Conservation (phyloP, 2,888 invertebrate species). For the Therioaphis trifolii region DNA sequence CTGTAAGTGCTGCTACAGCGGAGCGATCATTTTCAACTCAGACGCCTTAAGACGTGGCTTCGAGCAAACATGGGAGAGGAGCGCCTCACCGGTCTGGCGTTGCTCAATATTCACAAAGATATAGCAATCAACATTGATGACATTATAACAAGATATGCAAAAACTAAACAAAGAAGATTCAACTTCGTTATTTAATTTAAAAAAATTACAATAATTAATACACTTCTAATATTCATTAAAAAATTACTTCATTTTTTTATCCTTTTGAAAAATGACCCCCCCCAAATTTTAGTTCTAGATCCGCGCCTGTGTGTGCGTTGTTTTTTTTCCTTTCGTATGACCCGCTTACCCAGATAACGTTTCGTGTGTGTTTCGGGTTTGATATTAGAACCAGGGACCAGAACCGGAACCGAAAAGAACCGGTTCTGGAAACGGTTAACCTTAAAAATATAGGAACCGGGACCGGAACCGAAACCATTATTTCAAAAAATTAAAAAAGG, state of each 20-base stretch:
- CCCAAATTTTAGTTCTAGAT: not conserved
- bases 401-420: too few species aligned
- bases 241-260: constrained; percentile 11
- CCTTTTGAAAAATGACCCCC: constrained; percentile 8
- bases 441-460: too few species aligned
- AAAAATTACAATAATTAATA: not conserved
- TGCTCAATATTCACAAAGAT: constrained; percentile 55
- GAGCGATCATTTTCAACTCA: constrained; percentile 58
- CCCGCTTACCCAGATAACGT: too few species aligned
- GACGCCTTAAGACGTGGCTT: constrained; percentile 55
- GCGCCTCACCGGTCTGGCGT: constrained; percentile 40
- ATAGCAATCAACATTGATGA: constrained; percentile 20
- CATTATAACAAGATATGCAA: not conserved
- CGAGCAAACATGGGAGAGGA: constrained; percentile 50
- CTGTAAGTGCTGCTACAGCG: constrained; percentile 54
- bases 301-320: too few species aligned
- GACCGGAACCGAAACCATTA: too few species aligned
- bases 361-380: too few species aligned
- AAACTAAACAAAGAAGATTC: not conserved
- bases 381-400: too few species aligned
- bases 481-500: too few species aligned
- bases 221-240: not conserved
- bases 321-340: too few species aligned
- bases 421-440: too few species aligned
- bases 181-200: constrained; percentile 13